Conservation (phyloP, 2,888 invertebrate genomes). For the Tenthredo amoena region DNA sequence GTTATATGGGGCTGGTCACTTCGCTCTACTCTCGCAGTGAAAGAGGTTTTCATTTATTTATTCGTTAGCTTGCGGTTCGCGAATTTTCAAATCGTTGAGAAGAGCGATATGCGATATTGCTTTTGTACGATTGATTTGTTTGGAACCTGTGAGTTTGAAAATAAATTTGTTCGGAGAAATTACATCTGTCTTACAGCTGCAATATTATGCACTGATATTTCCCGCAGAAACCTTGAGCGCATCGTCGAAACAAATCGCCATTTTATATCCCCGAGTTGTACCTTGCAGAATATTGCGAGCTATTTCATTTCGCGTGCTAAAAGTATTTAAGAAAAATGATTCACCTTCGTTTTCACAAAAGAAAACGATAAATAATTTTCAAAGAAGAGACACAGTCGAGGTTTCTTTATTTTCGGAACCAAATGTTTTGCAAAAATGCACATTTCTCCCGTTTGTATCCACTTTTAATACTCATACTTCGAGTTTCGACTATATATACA, state of each 20-base stretch:
- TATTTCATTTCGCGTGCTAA: background rate
- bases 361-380: background rate
- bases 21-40: background rate
- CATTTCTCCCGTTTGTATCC: background rate
- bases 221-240: background rate
- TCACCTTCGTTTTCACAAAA: no score
- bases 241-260: background rate
- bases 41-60: background rate
- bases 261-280: background rate
- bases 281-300: background rate
- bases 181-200: constrained; percentile 18
- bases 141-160: background rate
- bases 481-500: background rate
- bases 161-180: constrained; percentile 17
- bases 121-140: background rate
- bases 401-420: background rate
- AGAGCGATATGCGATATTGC: background rate
- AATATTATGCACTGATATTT: no score
- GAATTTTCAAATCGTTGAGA: background rate
- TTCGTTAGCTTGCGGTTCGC: background rate
- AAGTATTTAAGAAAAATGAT: background rate
- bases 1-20: background rate
- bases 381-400: background rate
- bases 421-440: background rate
- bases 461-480: background rate